These are phyloP conservation scores for Cremastinae sp. DNA, from an alignment of 2,888 invertebrate genomes.

Conservation along the genomic window DNA sequence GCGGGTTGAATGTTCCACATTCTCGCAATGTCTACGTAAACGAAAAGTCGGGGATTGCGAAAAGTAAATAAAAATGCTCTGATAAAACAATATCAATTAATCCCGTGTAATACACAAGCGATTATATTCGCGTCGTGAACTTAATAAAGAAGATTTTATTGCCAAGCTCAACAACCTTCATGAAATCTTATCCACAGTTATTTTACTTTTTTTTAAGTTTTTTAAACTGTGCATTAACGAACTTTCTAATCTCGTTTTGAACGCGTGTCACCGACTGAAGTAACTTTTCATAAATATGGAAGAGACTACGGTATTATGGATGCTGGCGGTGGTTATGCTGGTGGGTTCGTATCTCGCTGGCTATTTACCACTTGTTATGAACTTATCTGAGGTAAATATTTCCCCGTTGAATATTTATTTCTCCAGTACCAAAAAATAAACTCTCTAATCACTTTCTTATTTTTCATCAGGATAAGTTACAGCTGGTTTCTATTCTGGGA, in stretches of 20 bases:
- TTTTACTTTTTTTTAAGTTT: not conserved
- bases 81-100: not conserved
- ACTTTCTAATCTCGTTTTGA: conserved; percentile 32
- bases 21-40: conserved; percentile 55
- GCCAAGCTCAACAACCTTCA: conserved; percentile 17
- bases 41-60: conserved; percentile 2
- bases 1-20: conserved; percentile 33
- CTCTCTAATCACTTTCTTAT: not conserved
- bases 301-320: conserved; percentile 90
- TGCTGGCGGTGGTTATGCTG: conserved; percentile 95
- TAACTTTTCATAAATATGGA: conserved; percentile 83
- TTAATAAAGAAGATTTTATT: not conserved
- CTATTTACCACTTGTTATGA: conserved; percentile 95
- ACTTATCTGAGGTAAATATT: conserved; percentile 92
- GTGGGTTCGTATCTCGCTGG: conserved; percentile 97
- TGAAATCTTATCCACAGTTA: conserved; percentile 9
- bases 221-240: conserved; percentile 7
- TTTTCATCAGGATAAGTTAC: conserved; percentile 90
- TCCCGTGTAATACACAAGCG: not conserved
- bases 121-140: conserved; percentile 7
- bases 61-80: not conserved
- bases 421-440: too few relatives aligned
- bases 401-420: not conserved
- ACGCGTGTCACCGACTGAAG: conserved; percentile 6
- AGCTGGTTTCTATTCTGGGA: conserved; percentile 96